phyloP scores from a whole-genome alignment of 2,113 vertebrate genomes.

The Microtus ochrogaster region DNA sequence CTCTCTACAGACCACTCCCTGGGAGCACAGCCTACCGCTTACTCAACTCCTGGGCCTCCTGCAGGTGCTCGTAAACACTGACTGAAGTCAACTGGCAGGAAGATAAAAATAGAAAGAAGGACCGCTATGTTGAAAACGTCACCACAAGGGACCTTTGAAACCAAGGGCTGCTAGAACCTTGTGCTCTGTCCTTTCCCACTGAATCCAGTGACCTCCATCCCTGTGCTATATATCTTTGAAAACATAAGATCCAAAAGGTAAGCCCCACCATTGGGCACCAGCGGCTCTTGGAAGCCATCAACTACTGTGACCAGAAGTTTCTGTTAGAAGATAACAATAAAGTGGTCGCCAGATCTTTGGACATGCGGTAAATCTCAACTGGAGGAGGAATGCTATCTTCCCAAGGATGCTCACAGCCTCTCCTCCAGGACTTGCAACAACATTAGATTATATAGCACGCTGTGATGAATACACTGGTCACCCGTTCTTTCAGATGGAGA shows the following conservation, averaged over 20 bases:
- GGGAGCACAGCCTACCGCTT: not conserved
- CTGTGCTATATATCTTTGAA: not conserved
- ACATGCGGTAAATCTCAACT: not conserved
- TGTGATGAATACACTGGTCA: not conserved
- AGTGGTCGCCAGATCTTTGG: not conserved
- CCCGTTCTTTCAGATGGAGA: not conserved
- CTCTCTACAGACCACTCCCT: not conserved
- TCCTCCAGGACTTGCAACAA: not conserved
- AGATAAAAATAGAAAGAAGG: slow-evolving; percentile 30
- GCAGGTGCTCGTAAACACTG: not conserved
- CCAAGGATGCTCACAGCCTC: not conserved
- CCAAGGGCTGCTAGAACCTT: not conserved
- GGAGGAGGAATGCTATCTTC: too few relatives aligned
- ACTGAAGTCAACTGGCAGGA: slow-evolving; percentile 40
- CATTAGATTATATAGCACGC: rapidly evolving
- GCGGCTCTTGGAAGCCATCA: not conserved
- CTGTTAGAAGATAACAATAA: not conserved
- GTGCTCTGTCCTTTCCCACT: not conserved
- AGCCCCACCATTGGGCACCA: not conserved
- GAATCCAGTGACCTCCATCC: not conserved
- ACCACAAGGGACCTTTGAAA: slow-evolving; percentile 51
- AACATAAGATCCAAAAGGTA: not conserved
- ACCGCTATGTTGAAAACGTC: slow-evolving; percentile 43
- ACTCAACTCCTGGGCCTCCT: not conserved
- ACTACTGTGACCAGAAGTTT: not conserved